Conservation (phyloP, 2,888 invertebrate species). For the Limenitis camilla region DNA sequence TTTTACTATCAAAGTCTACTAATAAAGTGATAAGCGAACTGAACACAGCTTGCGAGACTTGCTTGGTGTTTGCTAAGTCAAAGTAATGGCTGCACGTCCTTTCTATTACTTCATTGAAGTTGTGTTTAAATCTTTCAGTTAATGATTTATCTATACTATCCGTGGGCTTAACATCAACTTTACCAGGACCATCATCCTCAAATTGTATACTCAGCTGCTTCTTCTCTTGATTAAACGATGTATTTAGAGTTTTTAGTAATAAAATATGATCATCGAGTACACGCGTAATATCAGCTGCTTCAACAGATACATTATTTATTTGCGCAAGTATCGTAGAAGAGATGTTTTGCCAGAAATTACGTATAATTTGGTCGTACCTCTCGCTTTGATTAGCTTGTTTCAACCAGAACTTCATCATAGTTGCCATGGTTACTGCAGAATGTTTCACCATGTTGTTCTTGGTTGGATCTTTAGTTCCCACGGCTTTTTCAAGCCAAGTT, state of each 20-base stretch:
- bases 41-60: constrained; percentile 57
- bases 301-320: constrained; percentile 50
- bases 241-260: constrained; percentile 43
- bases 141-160: constrained; percentile 25
- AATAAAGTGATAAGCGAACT: constrained; percentile 71
- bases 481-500: constrained; percentile 40
- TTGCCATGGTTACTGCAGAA: constrained; percentile 39
- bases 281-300: constrained; percentile 52
- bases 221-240: constrained; percentile 36
- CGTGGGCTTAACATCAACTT: neutral
- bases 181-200: constrained; percentile 27
- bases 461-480: constrained; percentile 27
- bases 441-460: constrained; percentile 35
- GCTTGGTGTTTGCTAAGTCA: constrained; percentile 60
- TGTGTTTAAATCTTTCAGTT: constrained; percentile 50
- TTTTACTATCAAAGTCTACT: constrained; percentile 69
- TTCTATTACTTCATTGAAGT: constrained; percentile 60
- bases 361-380: constrained; percentile 43
- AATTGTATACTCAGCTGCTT: constrained; percentile 42
- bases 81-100: constrained; percentile 71
- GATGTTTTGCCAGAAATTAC: constrained; percentile 60
- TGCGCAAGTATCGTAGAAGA: constrained; percentile 40
- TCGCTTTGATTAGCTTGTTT: constrained; percentile 34
- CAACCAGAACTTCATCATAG: constrained; percentile 50
- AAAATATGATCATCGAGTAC: constrained; percentile 53